Base-by-base conservation (phyloP, 2,888 invertebrate species). In the Latheticus oryzae region DNA sequence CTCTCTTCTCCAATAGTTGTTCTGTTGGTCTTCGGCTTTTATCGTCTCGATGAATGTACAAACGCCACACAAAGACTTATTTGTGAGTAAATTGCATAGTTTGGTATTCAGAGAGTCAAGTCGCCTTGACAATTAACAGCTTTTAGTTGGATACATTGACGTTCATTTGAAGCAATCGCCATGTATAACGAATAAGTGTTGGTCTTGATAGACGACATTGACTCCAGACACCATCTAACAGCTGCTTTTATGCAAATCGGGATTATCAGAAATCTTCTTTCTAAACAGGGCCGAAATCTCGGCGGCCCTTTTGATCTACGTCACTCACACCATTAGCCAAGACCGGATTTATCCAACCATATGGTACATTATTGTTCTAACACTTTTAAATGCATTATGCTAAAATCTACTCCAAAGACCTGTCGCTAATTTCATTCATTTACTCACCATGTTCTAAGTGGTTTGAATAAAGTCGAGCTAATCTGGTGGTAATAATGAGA, bases 71-170 rank as follows among this genome's bases (percentile, higher is more conserved):
- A 58, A 53, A 58, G 58, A 58, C 58, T 53, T 58, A 51, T 58
- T 58, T 58, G 58, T 58, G 53, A 58, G 58, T 53, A 58, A 58
- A 58, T 58, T 58, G 58, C 58, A 58, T 58, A 53, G 58, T 48
- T 58, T 58, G 37, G 58, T 48, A 58, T 58, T 58, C 51, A 40
- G 58, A 48, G 40, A 58, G 53, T 40, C 58, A 40, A 48, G 47
- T 52, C 58, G 47, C 42, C 40, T 48, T 38, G 35, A 58, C 58
- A 58, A 58, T 58, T 58, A 58, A 58, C 58, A 58, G 58, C 58
- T 58, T 53, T 58, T 58, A 58, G 53, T 23, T 42, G 35, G 26
- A 53, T 23, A 35, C 53, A 58, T 58, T 58, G 58, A 58, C 58
- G 48, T 58, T 58, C 58, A 58, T 58, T 58, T 58, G 42, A 58